Base-by-base conservation (phyloP, 2,888 invertebrate genomes). In the Meloe dianella region DNA sequence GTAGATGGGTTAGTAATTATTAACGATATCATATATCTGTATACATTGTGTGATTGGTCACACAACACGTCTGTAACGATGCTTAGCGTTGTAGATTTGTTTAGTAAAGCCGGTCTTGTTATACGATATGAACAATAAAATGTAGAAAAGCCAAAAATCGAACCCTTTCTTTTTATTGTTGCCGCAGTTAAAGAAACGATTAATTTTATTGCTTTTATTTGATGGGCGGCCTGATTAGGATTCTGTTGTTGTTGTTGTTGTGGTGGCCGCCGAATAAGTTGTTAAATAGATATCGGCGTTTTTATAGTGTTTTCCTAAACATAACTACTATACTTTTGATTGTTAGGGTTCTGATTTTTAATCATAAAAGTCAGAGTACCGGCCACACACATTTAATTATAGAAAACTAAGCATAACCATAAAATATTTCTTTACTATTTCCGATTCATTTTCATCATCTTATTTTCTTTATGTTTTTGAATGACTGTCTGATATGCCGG, bases 211-310 rank as follows among this genome's bases (percentile, higher is more conserved):
- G 72, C 72, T 73, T 65, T 61, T 30, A 38, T 56, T 56, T 54
- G 54, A 54, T 54, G 27, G 24, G 12, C 12, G 54, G 30, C 6
- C 41, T 24, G 57, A 62, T 67, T 67, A 64, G 60, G 66, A 57
- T 58, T 64, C 66, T 64, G 65, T 63, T 67, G 65, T 64, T 54
- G 20, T 9, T 17, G 29, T 12, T 56, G 14, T 56, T 62, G 64
- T 66, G 65, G 65, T 62, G 72, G 64, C 73, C 70, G 65, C 71
- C 71, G 76, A 79, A 76, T 79, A 78, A 79, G 79, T 78, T 79
- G 78, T 79, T 79, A 79, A 78, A 77, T 75, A 76, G 78, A 77
- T 78, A 79, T 79, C 77, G 78, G 78, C 75, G 70, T 75, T 78
- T 77, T 78, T 77, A 54, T 54, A 75, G 70, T 72, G 75, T 77